Conservation (phyloP, 2,113 vertebrate genomes). For the human (Homo sapiens) region DNA sequence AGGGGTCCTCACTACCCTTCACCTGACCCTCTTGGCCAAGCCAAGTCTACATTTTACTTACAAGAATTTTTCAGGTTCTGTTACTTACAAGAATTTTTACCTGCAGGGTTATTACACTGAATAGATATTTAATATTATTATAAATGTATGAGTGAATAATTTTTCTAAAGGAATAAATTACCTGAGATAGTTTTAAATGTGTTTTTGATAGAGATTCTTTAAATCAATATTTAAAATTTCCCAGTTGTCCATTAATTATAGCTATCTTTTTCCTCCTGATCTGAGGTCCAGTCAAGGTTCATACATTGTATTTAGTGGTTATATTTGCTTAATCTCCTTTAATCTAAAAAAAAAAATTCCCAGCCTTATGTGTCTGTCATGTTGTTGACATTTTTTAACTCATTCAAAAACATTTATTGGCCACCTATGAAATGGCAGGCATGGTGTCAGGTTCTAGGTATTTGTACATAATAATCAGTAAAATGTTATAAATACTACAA, state of each 20-base stretch:
- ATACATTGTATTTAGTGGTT: not conserved
- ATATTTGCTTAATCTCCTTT: not conserved
- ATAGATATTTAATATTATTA: not conserved
- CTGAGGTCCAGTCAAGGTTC: not conserved
- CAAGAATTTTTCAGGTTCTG: not conserved
- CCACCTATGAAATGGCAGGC: not conserved
- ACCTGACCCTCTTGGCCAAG: not conserved
- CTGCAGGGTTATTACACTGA: not conserved
- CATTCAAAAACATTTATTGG: not conserved
- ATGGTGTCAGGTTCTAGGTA: not conserved
- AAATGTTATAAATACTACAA: not conserved
- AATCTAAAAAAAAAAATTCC: not conserved
- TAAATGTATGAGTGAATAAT: not conserved
- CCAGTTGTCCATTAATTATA: not conserved
- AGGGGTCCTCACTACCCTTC: not conserved
- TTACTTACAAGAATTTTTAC: constrained; percentile 35
- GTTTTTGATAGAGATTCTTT: not conserved
- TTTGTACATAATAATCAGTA: not conserved
- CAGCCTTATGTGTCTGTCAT: not conserved
- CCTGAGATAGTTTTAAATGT: not conserved
- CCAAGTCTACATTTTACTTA: not conserved
- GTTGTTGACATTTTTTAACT: not conserved
- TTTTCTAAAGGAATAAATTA: not conserved
- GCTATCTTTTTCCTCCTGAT: not conserved
- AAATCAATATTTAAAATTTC: constrained; percentile 46